Percentiles rank a stretch among this genome's conserved stretches.
Conservation (phyloP, 2,797 vertebrate genomes). For the Melanogrammus aeglefinus region DNA sequence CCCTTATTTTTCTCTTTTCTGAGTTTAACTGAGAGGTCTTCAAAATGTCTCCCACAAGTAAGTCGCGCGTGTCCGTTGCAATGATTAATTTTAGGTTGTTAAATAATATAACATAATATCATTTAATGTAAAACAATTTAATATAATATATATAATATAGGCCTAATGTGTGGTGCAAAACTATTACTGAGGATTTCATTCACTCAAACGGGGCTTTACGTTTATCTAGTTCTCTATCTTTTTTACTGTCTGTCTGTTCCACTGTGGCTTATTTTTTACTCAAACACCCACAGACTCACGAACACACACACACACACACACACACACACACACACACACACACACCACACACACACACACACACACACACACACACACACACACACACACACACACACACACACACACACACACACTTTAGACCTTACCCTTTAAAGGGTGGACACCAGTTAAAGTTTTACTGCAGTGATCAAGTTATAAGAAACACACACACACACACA, state of each 20-base stretch:
- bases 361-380: slow-evolving; percentile 11
- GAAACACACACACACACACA: slow-evolving; percentile 6
- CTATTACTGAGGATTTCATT: background rate
- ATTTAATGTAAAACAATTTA: background rate
- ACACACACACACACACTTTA: background rate
- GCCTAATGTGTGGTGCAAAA: background rate
- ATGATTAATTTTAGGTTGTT: background rate
- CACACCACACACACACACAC: slow-evolving; percentile 13
- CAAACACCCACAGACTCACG: background rate
- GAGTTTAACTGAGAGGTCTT: background rate
- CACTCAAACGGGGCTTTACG: no score
- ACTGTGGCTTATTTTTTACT: background rate
- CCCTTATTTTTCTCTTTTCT: background rate
- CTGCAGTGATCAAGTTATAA: no score
- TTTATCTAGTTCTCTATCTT: no score
- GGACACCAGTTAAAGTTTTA: slow-evolving; percentile 23
- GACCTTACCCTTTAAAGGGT: background rate
- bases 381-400: slow-evolving; percentile 7
- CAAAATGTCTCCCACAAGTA: background rate
- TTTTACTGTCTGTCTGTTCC: background rate
- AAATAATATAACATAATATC: background rate
- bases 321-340: slow-evolving; percentile 9
- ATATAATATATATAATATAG: background rate
- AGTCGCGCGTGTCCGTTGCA: background rate
- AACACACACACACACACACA: slow-evolving; percentile 6